Percentiles rank a stretch among this genome's conserved stretches.
Conservation (phyloP, 2,113 vertebrate genomes). For the Oreamnos americanus region DNA sequence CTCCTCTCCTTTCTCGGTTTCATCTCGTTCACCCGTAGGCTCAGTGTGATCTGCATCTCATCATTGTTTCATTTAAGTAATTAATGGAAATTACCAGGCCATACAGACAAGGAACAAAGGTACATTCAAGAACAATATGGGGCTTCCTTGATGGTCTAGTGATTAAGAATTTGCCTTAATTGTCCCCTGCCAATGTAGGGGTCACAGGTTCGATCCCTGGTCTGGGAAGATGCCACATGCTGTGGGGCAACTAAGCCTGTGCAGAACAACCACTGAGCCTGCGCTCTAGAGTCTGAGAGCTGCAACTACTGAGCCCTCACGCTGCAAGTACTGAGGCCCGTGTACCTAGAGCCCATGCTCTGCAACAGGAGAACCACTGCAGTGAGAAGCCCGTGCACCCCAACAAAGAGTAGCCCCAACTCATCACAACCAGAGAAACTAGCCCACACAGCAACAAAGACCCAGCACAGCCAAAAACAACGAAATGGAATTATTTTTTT, state of each 20-base stretch:
- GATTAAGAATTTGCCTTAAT: not conserved
- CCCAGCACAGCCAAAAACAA: not conserved
- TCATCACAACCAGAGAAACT: not conserved
- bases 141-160: not conserved
- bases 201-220: not conserved
- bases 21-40: not conserved
- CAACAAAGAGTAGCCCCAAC: not conserved
- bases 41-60: not conserved
- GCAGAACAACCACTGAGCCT: not conserved
- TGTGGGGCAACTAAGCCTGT: accelerated
- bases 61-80: not conserved
- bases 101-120: not conserved
- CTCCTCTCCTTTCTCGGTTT: not conserved
- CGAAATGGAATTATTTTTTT: not conserved
- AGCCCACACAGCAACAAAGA: not conserved
- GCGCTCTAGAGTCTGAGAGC: not conserved
- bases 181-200: not conserved
- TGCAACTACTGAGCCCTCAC: not conserved
- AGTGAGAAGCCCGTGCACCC: not conserved
- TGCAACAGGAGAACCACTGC: not conserved
- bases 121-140: not conserved
- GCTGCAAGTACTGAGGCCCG: not conserved
- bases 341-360: not conserved
- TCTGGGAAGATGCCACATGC: not conserved
- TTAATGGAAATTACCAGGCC: not conserved